Percentiles rank a stretch among this genome's conserved stretches.
Evolutionary conservation across 2,797 vertebrate species (phyloP).

Genomic region (Alcedo atthis): DNA sequence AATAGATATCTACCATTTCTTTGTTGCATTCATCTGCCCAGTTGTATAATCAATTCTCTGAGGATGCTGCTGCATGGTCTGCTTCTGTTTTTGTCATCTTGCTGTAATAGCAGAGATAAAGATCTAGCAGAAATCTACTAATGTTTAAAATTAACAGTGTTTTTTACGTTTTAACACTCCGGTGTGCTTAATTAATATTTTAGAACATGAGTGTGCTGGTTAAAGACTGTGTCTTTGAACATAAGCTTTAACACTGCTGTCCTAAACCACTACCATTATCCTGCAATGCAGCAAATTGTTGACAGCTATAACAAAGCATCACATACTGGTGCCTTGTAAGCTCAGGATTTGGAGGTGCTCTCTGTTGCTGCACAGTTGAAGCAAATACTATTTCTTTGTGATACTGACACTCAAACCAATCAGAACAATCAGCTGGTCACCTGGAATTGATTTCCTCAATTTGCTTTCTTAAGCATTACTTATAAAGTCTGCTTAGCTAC

Average conservation of each 20-base stretch:
- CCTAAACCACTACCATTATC: constrained; percentile 33
- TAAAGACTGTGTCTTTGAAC: constrained; percentile 47
- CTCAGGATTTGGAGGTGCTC: constrained; percentile 7
- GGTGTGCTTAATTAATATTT: constrained; percentile 34
- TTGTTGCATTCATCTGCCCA: not conserved
- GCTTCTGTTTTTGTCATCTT: constrained; percentile 20
- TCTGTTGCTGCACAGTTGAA: not conserved
- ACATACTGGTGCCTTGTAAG: constrained; percentile 29
- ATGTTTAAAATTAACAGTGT: constrained; percentile 15
- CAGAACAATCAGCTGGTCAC: not conserved
- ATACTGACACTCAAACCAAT: not conserved
- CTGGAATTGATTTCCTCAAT: not conserved
- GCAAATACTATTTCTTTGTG: constrained; percentile 8
- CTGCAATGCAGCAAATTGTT: constrained; percentile 67
- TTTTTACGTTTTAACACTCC: constrained; percentile 40
- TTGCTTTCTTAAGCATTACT: not conserved
- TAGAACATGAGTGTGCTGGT: not conserved
- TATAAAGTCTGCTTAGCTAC: not conserved
- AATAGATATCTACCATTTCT: not conserved
- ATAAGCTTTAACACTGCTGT: constrained; percentile 5
- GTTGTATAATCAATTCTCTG: not conserved
- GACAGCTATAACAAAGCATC: constrained; percentile 64
- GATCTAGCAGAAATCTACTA: constrained; percentile 5
- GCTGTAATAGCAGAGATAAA: constrained; percentile 8
- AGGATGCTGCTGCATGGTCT: not conserved